These are phyloP conservation scores for Geotrypetes seraphini DNA, from an alignment of 2,797 vertebrate genomes.

Conservation along the genomic window DNA sequence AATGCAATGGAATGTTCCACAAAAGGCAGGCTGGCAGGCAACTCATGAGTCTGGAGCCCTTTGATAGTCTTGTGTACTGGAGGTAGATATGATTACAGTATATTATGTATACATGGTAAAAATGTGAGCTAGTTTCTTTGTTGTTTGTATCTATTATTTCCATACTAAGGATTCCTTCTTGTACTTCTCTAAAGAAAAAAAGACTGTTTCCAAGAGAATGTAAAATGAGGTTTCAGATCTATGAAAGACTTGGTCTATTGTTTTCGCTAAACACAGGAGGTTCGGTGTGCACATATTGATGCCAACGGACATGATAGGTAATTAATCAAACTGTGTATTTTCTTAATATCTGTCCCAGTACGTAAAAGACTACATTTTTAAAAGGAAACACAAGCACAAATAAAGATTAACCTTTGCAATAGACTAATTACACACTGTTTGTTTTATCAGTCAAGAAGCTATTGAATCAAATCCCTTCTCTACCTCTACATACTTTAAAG, in stretches of 20 bases:
- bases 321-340: slow-evolving; percentile 10
- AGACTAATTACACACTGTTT: too few relatives aligned
- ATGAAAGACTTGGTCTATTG: too few relatives aligned
- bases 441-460: slow-evolving; percentile 18
- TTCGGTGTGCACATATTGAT: background rate
- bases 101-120: slow-evolving; percentile 1
- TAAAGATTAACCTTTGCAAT: too few relatives aligned
- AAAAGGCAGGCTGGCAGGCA: slow-evolving; percentile 37
- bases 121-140: slow-evolving; percentile 17
- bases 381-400: slow-evolving; percentile 12
- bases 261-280: too few relatives aligned
- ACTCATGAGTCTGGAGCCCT: slow-evolving; percentile 6
- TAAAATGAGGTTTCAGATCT: too few relatives aligned
- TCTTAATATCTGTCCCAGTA: slow-evolving; percentile 17
- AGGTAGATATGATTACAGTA: too few relatives aligned
- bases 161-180: too few relatives aligned
- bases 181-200: too few relatives aligned
- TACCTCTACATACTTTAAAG: slow-evolving; percentile 28
- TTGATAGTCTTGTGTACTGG: slow-evolving; percentile 15
- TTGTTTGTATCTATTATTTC: slow-evolving; percentile 14
- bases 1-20: slow-evolving; percentile 37
- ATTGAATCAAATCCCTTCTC: slow-evolving; percentile 27
- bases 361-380: slow-evolving; percentile 10
- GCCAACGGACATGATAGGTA: background rate
- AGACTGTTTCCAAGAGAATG: too few relatives aligned